These are phyloP conservation scores for Caenorhabditis doughertyi DNA, from an alignment of 2,888 invertebrate genomes.

Conservation along the genomic window DNA sequence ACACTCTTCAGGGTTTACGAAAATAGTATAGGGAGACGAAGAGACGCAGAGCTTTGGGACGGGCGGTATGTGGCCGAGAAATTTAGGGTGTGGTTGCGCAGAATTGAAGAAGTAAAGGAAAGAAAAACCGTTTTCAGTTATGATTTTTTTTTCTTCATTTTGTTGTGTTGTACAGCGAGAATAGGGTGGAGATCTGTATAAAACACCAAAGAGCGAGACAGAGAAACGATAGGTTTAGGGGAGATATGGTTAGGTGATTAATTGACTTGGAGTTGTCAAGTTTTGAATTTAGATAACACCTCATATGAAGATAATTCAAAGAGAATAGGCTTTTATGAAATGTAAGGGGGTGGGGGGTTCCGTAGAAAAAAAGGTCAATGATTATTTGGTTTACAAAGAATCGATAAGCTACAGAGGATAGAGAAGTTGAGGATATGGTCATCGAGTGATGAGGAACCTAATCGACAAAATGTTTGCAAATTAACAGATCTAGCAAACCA, in stretches of 20 bases:
- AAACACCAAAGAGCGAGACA: slow-evolving; percentile 49
- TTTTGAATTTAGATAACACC: not conserved
- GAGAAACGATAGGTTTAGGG: slow-evolving; percentile 23
- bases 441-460: too few species aligned
- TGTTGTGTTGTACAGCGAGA: slow-evolving; percentile 14
- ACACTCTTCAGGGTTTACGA: slow-evolving; percentile 35
- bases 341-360: too few species aligned
- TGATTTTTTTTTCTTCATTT: slow-evolving; percentile 44
- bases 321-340: too few species aligned
- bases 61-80: slow-evolving; percentile 50
- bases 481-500: too few species aligned
- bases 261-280: slow-evolving; percentile 22
- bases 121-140: slow-evolving; percentile 57
- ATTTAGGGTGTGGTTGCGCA: slow-evolving; percentile 57
- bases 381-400: too few species aligned
- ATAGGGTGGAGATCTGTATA: slow-evolving; percentile 39
- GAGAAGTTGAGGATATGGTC: too few species aligned
- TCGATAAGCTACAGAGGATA: too few species aligned
- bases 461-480: too few species aligned
- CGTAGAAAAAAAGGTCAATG: too few species aligned
- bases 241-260: slow-evolving; percentile 35
- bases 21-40: slow-evolving; percentile 48
- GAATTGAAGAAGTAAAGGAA: slow-evolving; percentile 10
- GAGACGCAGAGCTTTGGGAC: slow-evolving; percentile 42
- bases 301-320: too few species aligned